Evolutionary conservation across 2,888 invertebrate genomes (phyloP), one percentile per base, ranked within the genome.

Genomic region (Glyphotaelius pellucidus): DNA sequence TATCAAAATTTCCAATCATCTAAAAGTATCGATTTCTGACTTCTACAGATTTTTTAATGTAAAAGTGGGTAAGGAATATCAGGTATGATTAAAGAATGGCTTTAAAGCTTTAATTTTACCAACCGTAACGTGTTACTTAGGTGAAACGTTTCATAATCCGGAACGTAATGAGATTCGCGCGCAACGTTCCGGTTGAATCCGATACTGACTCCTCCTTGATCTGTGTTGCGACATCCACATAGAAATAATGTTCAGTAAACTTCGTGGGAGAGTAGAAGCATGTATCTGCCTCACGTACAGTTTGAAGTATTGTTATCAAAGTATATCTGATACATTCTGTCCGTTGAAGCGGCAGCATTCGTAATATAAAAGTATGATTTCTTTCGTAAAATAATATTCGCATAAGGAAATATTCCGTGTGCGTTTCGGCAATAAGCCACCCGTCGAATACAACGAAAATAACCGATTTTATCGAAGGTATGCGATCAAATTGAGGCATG

Each of bases 381-480:
- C 91, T 90, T 91, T 89, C 81, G 67, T 90, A 90, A 81, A 90
- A 35, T 87, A 80, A 80, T 87, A 80, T 80, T 52, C 90, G 47
- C 92, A 85, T 87, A 47, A 87, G 87, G 87, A 81, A 90, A 90
- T 87, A 80, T 89, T 90, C 86, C 89, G 67, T 85, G 90, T 91
- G 92, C 93, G 91, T 92, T 92, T 91, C 90, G 91, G 92, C 93
- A 93, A 93, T 93, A 93, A 93, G 91, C 91, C 83, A 90, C 91
- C 81, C 81, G n/a, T 85, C 67, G 67, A 92, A 93, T 90, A 93
- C 93, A 93, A 92, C 90, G 89, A 92, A 92, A 93, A 93, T 93
- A 90, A 92, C 84, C 79, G 80, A 86, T 93, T 93, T 92, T 92
- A 90, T 91, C 32, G 88, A 38, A 86, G 86, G 86, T 52, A 80